phyloP scores from a whole-genome alignment of 2,113 vertebrate species.

The Syngnathus scovelli region DNA sequence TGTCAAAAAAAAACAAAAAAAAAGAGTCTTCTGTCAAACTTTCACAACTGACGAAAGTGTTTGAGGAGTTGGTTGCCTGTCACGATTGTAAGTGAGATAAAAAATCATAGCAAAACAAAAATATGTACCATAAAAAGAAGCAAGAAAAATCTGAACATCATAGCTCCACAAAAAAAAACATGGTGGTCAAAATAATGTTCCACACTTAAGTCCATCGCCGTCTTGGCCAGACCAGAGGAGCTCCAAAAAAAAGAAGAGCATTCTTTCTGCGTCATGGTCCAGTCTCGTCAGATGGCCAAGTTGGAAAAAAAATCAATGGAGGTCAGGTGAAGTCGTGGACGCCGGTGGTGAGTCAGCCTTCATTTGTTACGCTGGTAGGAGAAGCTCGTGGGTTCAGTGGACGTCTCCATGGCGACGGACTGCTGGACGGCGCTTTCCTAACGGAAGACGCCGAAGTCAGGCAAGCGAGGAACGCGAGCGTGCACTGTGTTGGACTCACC shows the following conservation, averaged over 20 bases:
- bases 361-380: constrained; percentile 89
- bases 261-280: constrained; percentile 48
- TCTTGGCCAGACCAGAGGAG: constrained; percentile 43
- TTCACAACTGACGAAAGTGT: constrained; percentile 17
- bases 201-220: constrained; percentile 37
- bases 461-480: neutral
- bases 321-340: neutral
- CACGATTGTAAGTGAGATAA: constrained; percentile 4
- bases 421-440: constrained; percentile 84
- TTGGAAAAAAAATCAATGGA: neutral
- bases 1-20: neutral
- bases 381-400: constrained; percentile 80
- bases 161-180: constrained; percentile 46
- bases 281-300: constrained; percentile 10
- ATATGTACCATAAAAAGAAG: constrained; percentile 65
- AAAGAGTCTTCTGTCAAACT: constrained; percentile 1
- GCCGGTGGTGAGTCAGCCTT: constrained; percentile 27
- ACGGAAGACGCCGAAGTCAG: neutral
- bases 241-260: constrained; percentile 47
- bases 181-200: constrained; percentile 49
- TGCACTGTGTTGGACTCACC: constrained; percentile 60
- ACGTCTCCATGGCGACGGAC: constrained; percentile 78
- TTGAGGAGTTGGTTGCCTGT: neutral
- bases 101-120: constrained; percentile 32
- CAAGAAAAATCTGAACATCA: constrained; percentile 28